Percentiles rank a stretch among this genome's conserved stretches.
Evolutionary conservation across 2,113 vertebrate genomes (phyloP).

Genomic region (Struthidea cinerea): DNA sequence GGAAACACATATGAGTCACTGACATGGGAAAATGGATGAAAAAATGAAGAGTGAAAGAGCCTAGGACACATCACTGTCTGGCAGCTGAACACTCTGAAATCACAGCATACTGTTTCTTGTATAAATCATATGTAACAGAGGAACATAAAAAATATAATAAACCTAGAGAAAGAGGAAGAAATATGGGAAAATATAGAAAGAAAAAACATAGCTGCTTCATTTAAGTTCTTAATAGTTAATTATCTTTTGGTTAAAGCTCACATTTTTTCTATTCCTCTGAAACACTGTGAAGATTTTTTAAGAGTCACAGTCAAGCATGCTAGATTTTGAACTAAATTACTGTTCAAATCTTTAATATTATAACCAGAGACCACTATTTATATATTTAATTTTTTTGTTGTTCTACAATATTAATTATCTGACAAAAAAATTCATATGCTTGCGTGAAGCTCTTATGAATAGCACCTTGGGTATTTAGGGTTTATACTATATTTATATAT

Average conservation of each 20-base stretch:
- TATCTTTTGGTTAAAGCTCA: neutral
- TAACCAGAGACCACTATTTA: neutral
- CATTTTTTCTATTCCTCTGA: neutral
- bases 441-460: neutral
- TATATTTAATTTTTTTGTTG: neutral
- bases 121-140: neutral
- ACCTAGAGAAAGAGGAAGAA: neutral
- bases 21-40: neutral
- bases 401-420: neutral
- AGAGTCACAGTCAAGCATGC: neutral
- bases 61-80: neutral
- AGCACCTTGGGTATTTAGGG: neutral
- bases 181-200: neutral
- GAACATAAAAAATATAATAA: neutral
- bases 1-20: neutral
- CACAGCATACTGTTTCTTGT: neutral
- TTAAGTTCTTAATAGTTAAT: neutral
- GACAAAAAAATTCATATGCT: neutral
- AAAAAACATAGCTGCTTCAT: neutral
- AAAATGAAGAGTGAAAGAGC: neutral
- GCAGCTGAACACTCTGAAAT: neutral
- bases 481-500: neutral
- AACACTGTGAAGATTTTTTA: neutral
- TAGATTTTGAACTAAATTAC: neutral
- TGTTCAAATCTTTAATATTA: neutral